Conservation (phyloP, 35 echinoderm and acorn worm species). For the Patiria miniata region DNA sequence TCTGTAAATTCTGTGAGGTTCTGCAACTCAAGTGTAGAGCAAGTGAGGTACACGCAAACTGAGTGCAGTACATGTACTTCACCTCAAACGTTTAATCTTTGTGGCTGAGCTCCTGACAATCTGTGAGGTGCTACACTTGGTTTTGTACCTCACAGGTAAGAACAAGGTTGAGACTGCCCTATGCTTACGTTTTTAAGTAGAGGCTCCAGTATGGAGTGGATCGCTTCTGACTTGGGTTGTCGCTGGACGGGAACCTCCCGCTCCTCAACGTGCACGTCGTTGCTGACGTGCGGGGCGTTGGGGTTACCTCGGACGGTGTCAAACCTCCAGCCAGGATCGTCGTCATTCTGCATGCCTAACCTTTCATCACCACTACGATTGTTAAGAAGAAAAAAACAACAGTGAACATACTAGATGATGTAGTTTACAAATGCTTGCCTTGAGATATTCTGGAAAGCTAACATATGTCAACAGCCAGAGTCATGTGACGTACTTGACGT, state of each 20-base stretch:
- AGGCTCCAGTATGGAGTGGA: conserved; percentile 79
- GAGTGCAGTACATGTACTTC: too few relatives aligned
- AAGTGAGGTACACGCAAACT: too few relatives aligned
- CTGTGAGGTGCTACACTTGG: too few relatives aligned
- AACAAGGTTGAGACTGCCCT: too few relatives aligned
- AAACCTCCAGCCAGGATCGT: conserved; percentile 17
- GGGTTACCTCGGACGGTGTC: conserved; percentile 49
- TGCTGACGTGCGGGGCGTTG: conserved; percentile 15
- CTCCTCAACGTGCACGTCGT: conserved; percentile 2
- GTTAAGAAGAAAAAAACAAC: too few relatives aligned
- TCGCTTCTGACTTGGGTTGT: conserved; percentile 78
- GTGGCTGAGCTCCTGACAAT: too few relatives aligned
- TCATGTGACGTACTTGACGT: background rate
- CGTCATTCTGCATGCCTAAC: background rate
- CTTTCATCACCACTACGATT: conserved; percentile 18
- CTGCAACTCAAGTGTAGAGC: too few relatives aligned
- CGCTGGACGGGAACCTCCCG: conserved; percentile 8
- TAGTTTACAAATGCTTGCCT: background rate
- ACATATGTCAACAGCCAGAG: background rate
- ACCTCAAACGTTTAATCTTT: too few relatives aligned
- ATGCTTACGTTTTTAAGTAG: conserved; percentile 72
- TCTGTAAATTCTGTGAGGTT: too few relatives aligned
- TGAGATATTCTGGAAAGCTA: background rate
- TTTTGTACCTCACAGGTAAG: background rate
- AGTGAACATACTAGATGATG: too few relatives aligned